These are phyloP conservation scores for Serinus canaria DNA, from an alignment of 2,113 vertebrate species.

Conservation along the genomic window DNA sequence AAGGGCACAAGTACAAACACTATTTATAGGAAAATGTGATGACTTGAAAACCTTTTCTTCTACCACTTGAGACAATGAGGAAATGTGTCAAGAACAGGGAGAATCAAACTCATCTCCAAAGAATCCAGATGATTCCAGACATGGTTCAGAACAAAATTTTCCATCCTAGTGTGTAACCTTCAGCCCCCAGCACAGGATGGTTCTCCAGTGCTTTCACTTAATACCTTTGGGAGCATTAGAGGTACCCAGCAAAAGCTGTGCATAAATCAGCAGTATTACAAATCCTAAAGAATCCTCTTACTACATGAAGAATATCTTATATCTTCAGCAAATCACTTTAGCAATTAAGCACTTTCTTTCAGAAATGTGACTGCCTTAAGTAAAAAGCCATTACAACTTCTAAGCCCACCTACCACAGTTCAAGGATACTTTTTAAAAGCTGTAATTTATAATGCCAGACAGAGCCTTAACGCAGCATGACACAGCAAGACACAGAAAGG, in stretches of 20 bases:
- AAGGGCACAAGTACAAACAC: constrained; percentile 33
- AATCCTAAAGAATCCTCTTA: constrained; percentile 30
- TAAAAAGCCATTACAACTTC: background rate
- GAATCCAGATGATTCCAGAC: background rate
- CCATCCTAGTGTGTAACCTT: background rate
- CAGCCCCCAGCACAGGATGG: background rate
- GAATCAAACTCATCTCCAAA: background rate
- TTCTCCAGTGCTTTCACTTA: background rate
- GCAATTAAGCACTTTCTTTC: background rate
- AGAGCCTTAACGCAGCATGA: constrained; percentile 57
- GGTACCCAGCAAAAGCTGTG: background rate
- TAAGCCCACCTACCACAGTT: background rate
- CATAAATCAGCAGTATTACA: constrained; percentile 18
- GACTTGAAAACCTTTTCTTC: constrained; percentile 36
- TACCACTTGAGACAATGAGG: constrained; percentile 35
- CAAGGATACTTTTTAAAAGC: background rate
- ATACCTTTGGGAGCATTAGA: background rate
- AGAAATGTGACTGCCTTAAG: background rate
- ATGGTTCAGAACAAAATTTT: background rate
- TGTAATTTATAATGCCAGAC: background rate
- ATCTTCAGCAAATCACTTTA: background rate
- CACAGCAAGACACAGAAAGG: constrained; percentile 53
- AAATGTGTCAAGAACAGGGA: background rate
- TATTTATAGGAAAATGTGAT: constrained; percentile 25
- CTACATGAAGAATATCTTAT: background rate